These are phyloP conservation scores for Andrena marginata DNA, from an alignment of 2,888 invertebrate species.

Conservation along the genomic window DNA sequence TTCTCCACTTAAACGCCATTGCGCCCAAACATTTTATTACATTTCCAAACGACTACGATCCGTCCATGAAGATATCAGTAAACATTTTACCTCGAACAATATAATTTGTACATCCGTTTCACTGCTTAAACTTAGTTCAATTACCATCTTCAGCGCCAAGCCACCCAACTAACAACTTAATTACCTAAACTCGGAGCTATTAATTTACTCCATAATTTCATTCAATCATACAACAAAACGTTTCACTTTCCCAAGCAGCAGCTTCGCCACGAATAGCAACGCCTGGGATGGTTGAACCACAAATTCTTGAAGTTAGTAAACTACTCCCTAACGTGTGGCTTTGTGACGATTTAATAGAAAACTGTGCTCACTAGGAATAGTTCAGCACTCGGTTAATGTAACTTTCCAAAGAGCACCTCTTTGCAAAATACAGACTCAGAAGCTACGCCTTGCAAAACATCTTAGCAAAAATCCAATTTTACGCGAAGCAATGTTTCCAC, in stretches of 20 bases:
- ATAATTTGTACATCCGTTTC: background rate
- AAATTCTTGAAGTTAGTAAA: slow-evolving; percentile 45
- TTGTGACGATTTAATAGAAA: slow-evolving; percentile 32
- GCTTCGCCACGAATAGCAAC: background rate
- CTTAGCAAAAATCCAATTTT: too few relatives aligned
- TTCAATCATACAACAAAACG: background rate
- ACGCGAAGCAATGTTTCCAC: background rate
- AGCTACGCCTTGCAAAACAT: too few relatives aligned
- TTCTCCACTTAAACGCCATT: too few relatives aligned
- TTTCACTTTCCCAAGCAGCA: slow-evolving; percentile 16
- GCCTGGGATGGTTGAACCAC: slow-evolving; percentile 18
- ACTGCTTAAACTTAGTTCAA: background rate
- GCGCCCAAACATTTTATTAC: background rate
- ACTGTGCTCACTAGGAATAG: slow-evolving; percentile 16
- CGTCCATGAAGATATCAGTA: background rate
- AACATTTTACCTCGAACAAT: background rate
- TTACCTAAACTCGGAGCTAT: background rate
- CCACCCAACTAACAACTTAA: background rate
- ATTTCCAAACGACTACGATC: too few relatives aligned
- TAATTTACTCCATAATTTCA: background rate
- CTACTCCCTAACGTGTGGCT: background rate
- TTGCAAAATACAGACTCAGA: too few relatives aligned
- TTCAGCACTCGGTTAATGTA: slow-evolving; percentile 2
- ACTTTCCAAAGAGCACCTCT: background rate
- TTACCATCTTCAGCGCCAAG: background rate